Evolutionary conservation across 2,797 vertebrate genomes (phyloP).

Genomic region (Gobionotothen gibberifrons): DNA sequence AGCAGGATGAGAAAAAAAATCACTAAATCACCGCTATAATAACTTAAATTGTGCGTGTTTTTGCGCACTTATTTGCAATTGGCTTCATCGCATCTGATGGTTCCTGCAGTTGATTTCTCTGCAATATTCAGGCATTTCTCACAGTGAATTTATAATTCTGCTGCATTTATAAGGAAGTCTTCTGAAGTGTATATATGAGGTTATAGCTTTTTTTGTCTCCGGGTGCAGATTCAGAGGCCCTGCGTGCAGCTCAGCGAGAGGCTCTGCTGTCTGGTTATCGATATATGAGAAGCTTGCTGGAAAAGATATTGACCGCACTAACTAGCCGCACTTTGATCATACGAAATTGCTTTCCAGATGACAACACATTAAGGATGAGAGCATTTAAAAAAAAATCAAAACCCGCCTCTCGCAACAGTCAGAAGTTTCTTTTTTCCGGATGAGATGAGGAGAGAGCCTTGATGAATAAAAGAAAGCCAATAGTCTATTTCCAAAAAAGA

Average conservation of each 20-base stretch:
- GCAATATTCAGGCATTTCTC: neutral
- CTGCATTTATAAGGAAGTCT: constrained; percentile 12
- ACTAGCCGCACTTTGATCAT: constrained; percentile 81
- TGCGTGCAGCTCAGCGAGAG: constrained; percentile 63
- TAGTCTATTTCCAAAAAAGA: constrained; percentile 37
- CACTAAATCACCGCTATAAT: neutral
- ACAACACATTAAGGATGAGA: constrained; percentile 78
- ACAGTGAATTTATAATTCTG: constrained; percentile 1
- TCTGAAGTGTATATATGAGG: constrained; percentile 13
- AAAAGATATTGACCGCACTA: constrained; percentile 79
- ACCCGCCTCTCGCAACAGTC: constrained; percentile 53
- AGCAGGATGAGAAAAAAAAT: neutral
- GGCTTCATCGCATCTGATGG: constrained; percentile 5
- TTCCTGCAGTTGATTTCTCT: neutral
- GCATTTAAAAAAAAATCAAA: constrained; percentile 63
- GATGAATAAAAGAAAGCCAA: constrained; percentile 49
- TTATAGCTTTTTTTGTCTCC: constrained; percentile 16
- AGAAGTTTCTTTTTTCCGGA: constrained; percentile 62
- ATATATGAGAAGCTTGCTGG: constrained; percentile 72
- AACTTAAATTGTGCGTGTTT: constrained; percentile 24
- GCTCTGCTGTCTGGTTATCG: constrained; percentile 74
- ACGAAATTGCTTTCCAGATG: constrained; percentile 77
- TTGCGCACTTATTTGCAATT: constrained; percentile 1
- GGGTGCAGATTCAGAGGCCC: constrained; percentile 42
- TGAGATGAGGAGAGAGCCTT: constrained; percentile 49